Base-by-base conservation (phyloP, 2,888 invertebrate species). In the Uropetala carovei region DNA sequence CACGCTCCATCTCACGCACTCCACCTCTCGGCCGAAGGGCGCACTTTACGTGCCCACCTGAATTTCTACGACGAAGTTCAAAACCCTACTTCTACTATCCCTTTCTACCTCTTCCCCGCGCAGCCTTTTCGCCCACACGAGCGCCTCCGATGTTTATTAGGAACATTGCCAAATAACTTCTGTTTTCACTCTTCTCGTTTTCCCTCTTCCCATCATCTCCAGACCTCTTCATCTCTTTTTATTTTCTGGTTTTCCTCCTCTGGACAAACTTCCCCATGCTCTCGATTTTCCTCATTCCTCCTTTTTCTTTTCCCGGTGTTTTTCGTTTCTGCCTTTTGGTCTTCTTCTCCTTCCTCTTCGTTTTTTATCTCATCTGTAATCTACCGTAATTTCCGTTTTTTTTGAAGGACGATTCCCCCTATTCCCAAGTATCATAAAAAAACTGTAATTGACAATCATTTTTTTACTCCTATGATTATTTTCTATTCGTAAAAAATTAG, bases 81-180 rank as follows among this genome's bases (percentile, higher is more conserved):
- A 43, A 75, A 75, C 14, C 27, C 13, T 27, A 13, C 22, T 43
- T 43, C 43, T 43, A 43, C 43, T 43, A 43, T 43, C 43, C 43
- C 43, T 43, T 43, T 43, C 0, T 27, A 9, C 22, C 27, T 27
- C 27, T 75, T 75, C 75, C 22, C 75, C 68, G 8, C 68, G 43
- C 43, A 43, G 43, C 10, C 68, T 68, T 13, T 22, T n/a, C 68
- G 10, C 68, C 7, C 13, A 7, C 68, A 68, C 3, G 68, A 68
- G 68, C 68, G 18, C 27, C 27, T 75, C 75, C 75, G 27, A 75
- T 75, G 75, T 75, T 75, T 75, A 75, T 75, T 27, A 75, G 75
- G 75, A 75, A 75, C 75, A 27, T 75, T 75, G 22, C 75, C 27
- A 10, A 75, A 75, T 27, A 75, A 75, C 75, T 75, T 75, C 75